Conservation (phyloP, 2,113 vertebrate genomes). For the Gavialis gangeticus region DNA sequence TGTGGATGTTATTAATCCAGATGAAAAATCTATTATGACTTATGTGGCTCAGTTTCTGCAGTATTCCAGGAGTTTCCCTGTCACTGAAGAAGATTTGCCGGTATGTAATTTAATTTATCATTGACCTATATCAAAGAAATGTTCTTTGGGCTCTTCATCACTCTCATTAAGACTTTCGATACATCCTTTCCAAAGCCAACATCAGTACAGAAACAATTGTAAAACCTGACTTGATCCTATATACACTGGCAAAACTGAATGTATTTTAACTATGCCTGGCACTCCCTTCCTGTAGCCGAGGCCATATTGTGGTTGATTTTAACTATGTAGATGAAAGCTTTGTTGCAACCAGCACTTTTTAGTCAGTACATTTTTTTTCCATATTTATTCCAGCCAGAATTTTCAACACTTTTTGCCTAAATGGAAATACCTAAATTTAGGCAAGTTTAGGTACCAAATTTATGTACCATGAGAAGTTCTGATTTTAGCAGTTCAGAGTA, state of each 20-base stretch:
- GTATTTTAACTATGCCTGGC: neutral
- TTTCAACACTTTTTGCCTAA: neutral
- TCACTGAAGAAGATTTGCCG: constrained; percentile 78
- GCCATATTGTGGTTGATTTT: neutral
- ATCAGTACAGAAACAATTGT: neutral
- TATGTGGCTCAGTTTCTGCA: constrained; percentile 96
- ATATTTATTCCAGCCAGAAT: neutral
- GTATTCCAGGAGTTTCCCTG: constrained; percentile 85
- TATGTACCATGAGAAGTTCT: too few species aligned
- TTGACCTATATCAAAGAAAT: neutral
- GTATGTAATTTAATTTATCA: constrained; percentile 67
- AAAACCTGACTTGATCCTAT: neutral
- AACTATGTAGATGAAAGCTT: neutral
- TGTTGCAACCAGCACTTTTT: neutral
- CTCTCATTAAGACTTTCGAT: neutral
- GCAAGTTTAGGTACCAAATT: neutral
- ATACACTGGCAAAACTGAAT: neutral
- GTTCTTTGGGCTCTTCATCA: neutral
- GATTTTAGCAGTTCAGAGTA: neutral
- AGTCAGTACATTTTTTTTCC: neutral
- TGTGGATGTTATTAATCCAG: constrained; percentile 90
- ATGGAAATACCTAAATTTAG: neutral
- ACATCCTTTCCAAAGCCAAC: neutral
- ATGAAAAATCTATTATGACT: constrained; percentile 99
- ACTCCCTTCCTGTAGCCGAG: neutral